Percentiles rank a stretch among this genome's conserved stretches.
Conservation (phyloP, 2,113 vertebrate species). For the Syrmaticus mikado region DNA sequence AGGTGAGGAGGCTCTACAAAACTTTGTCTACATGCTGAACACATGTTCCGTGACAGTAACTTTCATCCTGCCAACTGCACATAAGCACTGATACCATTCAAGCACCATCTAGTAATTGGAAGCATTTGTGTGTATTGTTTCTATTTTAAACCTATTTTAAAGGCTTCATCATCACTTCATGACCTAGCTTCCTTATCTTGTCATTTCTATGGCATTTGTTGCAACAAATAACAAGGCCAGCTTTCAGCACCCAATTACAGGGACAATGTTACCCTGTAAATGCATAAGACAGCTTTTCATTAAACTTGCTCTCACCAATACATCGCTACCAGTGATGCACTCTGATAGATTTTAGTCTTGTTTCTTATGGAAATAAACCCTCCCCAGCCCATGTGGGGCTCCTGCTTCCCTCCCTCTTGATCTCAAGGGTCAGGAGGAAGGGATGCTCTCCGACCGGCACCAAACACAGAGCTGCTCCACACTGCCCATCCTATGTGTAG, state of each 20-base stretch:
- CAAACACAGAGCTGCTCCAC: accelerated
- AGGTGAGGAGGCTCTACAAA: not conserved
- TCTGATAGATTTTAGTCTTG: conserved; percentile 31
- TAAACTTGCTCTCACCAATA: conserved; percentile 4
- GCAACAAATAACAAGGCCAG: not conserved
- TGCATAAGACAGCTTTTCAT: conserved; percentile 24
- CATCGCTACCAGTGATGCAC: not conserved
- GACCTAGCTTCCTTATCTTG: not conserved
- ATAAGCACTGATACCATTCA: not conserved
- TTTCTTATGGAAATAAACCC: conserved; percentile 37
- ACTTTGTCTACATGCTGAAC: not conserved
- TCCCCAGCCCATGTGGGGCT: not conserved
- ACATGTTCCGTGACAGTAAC: not conserved
- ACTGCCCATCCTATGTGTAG: not conserved
- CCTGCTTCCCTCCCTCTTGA: not conserved
- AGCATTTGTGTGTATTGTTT: not conserved
- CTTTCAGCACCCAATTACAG: conserved; percentile 2
- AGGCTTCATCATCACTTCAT: not conserved
- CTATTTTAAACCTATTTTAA: not conserved
- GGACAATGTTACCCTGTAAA: not conserved
- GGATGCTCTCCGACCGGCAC: not conserved
- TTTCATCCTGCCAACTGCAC: not conserved
- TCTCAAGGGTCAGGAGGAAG: not conserved
- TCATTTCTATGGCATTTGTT: not conserved
- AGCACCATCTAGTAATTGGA: not conserved